Evolutionary conservation across 1,140 invertebrate genomes (phyloP), one percentile per base, ranked within the genome.

Genomic region (Neuroterus valhalla): DNA sequence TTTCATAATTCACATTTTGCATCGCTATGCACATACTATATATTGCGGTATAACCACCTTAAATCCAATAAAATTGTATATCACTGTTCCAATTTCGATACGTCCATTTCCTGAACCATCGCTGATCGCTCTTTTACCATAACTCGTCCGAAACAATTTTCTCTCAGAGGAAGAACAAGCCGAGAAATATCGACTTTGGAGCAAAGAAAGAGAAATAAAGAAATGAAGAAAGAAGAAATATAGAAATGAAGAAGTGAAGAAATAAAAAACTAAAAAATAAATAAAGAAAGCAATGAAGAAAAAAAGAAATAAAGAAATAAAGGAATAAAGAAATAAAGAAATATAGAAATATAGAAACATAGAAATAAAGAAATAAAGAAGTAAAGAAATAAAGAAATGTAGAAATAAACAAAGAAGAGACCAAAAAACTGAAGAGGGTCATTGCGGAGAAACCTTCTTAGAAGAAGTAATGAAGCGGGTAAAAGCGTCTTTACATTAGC

Each of bases 271-370:
- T n/a, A 62, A 71, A 42, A 73, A 52, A 26, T 50, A 73, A 8
- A 67, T 52, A 42, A 72, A 67, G 14, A 67, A 72, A 26, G 26
- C 2, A 26, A 26, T 26, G 4, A 55, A 71, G 50, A 73, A 52
- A 26, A 52, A 73, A 8, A 67, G 52, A 42, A 72, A 67, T 12
- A 67, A 72, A 23, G 8, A 23, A 55, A 55, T 23, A 55, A 50
- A 55, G 26, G 11, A 12, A 12, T 5, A 23, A 23, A 23, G 45
- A 15, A 12, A 21, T 3, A 19, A 23, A 55, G 19, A 55, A 55
- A 55, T 55, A 21, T 2, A 55, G 26, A 26, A 26, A 26, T 26
- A 26, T 2, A 26, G 26, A 26, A 26, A 26, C 4, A 4, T 2
- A 26, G 26, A 26, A 26, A 26, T 26, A 4, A 26, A 26, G 26